Evolutionary conservation across 1,140 invertebrate species (phyloP).

Genomic region (Belonocnema kinseyi): DNA sequence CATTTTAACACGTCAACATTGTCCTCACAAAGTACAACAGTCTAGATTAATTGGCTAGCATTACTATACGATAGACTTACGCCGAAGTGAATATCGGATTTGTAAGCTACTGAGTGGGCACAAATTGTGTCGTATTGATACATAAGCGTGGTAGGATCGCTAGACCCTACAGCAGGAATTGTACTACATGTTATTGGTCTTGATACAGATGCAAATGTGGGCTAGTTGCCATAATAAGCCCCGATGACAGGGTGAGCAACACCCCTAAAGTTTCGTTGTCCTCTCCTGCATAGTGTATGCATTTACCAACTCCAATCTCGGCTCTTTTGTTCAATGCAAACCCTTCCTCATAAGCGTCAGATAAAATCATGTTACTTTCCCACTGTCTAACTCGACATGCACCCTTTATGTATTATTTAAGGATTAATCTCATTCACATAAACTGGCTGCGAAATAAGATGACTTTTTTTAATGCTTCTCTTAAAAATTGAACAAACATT

Average conservation of each 20-base stretch:
- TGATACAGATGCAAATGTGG: slow-evolving; percentile 60
- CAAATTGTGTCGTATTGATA: slow-evolving; percentile 33
- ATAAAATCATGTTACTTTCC: slow-evolving; percentile 68
- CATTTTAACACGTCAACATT: not conserved
- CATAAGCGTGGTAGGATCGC: slow-evolving; percentile 45
- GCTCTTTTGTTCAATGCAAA: slow-evolving; percentile 49
- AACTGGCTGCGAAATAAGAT: slow-evolving; percentile 60
- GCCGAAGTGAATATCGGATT: not conserved
- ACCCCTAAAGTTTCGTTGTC: slow-evolving; percentile 52
- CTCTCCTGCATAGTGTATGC: slow-evolving; percentile 46
- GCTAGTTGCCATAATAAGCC: slow-evolving; percentile 56
- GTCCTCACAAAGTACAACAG: not conserved
- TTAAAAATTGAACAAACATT: not conserved
- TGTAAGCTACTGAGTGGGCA: slow-evolving; percentile 35
- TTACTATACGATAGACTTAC: not conserved
- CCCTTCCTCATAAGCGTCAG: slow-evolving; percentile 67
- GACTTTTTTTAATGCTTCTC: slow-evolving; percentile 26
- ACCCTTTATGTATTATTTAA: slow-evolving; percentile 70
- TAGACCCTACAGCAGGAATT: slow-evolving; percentile 44
- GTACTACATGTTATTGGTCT: slow-evolving; percentile 54
- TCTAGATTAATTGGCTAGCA: not conserved
- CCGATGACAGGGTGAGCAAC: slow-evolving; percentile 52
- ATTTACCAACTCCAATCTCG: slow-evolving; percentile 53
- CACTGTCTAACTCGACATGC: slow-evolving; percentile 49
- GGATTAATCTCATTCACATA: slow-evolving; percentile 68